Conservation (phyloP, 1,140 invertebrate species). For the Drosophila sturtevanti region DNA sequence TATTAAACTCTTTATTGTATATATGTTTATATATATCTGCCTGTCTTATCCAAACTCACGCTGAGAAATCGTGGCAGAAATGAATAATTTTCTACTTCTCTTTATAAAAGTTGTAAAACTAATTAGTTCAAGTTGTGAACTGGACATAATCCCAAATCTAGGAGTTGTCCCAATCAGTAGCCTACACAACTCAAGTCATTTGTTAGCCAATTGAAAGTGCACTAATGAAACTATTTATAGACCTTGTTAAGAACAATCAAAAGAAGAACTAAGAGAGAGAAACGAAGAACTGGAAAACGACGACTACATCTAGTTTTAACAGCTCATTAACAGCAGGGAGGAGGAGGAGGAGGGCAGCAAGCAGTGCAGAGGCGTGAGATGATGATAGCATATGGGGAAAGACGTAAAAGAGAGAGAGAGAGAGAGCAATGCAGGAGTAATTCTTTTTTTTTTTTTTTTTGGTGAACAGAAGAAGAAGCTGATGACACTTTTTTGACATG, state of each 20-base stretch:
- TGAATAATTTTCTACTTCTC: background rate
- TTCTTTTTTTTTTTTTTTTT: too few relatives aligned
- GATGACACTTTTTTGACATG: constrained; percentile 41
- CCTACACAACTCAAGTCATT: background rate
- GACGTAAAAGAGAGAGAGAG: too few relatives aligned
- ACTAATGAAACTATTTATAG: constrained; percentile 22
- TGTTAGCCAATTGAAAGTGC: constrained; percentile 11
- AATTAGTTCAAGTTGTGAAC: background rate
- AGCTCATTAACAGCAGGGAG: constrained; percentile 61
- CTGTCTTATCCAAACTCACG: too few relatives aligned
- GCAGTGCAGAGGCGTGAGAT: background rate
- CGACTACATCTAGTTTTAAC: constrained; percentile 48
- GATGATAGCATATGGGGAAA: background rate
- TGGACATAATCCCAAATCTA: background rate
- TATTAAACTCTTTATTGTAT: background rate
- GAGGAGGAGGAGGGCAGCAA: constrained; percentile 17
- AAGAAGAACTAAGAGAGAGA: background rate
- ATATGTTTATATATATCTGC: too few relatives aligned
- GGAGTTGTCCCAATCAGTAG: background rate
- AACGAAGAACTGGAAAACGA: background rate
- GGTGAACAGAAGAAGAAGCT: background rate
- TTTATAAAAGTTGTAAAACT: background rate
- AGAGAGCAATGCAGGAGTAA: too few relatives aligned
- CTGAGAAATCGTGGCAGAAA: too few relatives aligned
- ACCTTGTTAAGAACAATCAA: constrained; percentile 7